Percentiles rank a stretch among this genome's conserved stretches.
Evolutionary conservation across 2,888 invertebrate genomes (phyloP).

Genomic region (Lydus trimaculatus): DNA sequence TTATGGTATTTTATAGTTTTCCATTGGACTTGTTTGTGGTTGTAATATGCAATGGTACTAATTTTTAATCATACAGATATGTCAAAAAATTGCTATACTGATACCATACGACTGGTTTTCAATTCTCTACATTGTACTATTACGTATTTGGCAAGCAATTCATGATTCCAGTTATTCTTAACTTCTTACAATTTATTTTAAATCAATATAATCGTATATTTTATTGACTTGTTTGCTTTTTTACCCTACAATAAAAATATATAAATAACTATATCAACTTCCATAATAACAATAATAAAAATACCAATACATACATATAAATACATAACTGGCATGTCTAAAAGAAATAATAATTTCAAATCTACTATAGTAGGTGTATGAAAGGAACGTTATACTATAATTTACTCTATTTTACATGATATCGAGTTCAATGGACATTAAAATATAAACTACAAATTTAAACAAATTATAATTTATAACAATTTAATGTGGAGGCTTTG

Average conservation of each 20-base stretch:
- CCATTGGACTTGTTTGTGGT: not conserved
- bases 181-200: not conserved
- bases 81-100: not conserved
- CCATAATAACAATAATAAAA: slow-evolving; percentile 6
- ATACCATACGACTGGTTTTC: not conserved
- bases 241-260: not conserved
- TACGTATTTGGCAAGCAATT: slow-evolving; percentile 1
- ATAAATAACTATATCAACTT: slow-evolving; percentile 4
- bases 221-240: not conserved
- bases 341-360: not conserved
- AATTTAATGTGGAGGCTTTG: slow-evolving; percentile 1
- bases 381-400: slow-evolving; percentile 6
- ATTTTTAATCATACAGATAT: not conserved
- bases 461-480: not conserved
- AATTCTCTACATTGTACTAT: not conserved
- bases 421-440: slow-evolving; percentile 8
- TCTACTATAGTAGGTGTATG: slow-evolving; percentile 5
- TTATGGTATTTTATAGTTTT: not conserved
- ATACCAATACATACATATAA: not conserved
- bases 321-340: not conserved
- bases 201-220: slow-evolving; percentile 2
- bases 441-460: not conserved
- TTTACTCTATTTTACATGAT: not conserved
- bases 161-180: not conserved
- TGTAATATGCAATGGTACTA: not conserved